These are phyloP conservation scores for Dendrocincla fuliginosa DNA, from an alignment of 2,797 vertebrate genomes.

Conservation along the genomic window DNA sequence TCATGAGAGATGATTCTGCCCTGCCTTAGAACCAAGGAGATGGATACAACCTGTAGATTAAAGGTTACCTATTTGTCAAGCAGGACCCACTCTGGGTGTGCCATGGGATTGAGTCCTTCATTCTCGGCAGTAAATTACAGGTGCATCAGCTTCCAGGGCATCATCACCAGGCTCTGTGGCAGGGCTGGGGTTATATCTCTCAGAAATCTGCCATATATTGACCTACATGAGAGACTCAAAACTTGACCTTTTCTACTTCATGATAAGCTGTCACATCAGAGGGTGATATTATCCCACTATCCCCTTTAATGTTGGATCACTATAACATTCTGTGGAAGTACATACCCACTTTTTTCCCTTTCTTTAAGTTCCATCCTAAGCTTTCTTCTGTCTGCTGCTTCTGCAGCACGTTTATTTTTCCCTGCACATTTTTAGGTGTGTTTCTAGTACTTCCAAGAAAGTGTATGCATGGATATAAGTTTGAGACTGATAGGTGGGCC, in stretches of 20 bases:
- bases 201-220: not conserved
- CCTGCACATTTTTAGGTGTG: not conserved
- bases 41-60: not conserved
- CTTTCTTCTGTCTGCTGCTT: not conserved
- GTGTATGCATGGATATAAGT: fast-evolving
- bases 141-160: not conserved
- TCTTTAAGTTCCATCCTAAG: not conserved
- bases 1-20: fast-evolving
- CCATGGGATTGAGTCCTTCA: fast-evolving
- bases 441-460: not conserved
- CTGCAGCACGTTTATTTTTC: not conserved
- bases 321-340: not conserved
- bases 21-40: not conserved
- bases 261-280: not conserved
- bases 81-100: not conserved
- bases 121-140: not conserved
- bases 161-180: not conserved
- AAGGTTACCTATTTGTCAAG: not conserved
- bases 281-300: not conserved
- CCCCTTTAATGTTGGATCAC: not conserved
- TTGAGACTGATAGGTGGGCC: fast-evolving
- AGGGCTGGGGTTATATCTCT: not conserved
- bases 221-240: not conserved
- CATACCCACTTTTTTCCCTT: not conserved
- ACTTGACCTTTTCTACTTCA: not conserved